Percentiles rank a stretch among this genome's conserved stretches.
Conservation (phyloP, 64 coral and sea anemone species). For the Porites australiensis region DNA sequence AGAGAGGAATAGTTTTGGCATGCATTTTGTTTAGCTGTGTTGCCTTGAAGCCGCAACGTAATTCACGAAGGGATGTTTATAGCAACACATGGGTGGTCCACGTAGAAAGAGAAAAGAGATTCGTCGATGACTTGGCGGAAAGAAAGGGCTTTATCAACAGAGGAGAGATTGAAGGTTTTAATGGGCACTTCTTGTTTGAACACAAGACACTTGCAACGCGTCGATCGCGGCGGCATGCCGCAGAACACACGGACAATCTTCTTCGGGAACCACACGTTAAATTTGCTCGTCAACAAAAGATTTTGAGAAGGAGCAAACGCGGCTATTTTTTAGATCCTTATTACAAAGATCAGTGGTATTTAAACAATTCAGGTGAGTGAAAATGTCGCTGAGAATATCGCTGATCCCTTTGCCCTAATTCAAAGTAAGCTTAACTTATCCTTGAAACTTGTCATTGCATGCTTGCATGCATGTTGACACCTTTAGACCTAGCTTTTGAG, state of each 20-base stretch:
- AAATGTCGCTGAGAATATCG: neutral
- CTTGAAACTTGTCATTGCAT: too few species aligned
- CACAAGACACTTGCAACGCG: constrained; percentile 70
- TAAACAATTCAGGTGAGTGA: constrained; percentile 88
- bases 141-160: constrained; percentile 83
- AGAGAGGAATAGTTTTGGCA: constrained; percentile 30
- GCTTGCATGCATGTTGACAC: too few species aligned
- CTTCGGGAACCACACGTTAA: constrained; percentile 79
- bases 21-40: constrained; percentile 14
- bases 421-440: too few species aligned
- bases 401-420: neutral
- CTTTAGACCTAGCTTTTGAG: too few species aligned
- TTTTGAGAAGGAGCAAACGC: constrained; percentile 78
- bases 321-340: constrained; percentile 81
- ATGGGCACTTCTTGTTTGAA: constrained; percentile 77
- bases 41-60: neutral
- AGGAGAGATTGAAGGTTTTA: constrained; percentile 80
- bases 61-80: constrained; percentile 39
- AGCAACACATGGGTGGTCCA: constrained; percentile 94
- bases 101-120: constrained; percentile 74
- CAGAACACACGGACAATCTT: constrained; percentile 62
- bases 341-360: constrained; percentile 88
- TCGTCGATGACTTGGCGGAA: constrained; percentile 86
- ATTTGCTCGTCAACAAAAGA: constrained; percentile 89
- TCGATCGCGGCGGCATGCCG: constrained; percentile 53